Percentiles rank a stretch among this genome's conserved stretches.
These are phyloP conservation scores for Heliconius congener DNA, from an alignment of 1,140 invertebrate species.

Conservation along the genomic window DNA sequence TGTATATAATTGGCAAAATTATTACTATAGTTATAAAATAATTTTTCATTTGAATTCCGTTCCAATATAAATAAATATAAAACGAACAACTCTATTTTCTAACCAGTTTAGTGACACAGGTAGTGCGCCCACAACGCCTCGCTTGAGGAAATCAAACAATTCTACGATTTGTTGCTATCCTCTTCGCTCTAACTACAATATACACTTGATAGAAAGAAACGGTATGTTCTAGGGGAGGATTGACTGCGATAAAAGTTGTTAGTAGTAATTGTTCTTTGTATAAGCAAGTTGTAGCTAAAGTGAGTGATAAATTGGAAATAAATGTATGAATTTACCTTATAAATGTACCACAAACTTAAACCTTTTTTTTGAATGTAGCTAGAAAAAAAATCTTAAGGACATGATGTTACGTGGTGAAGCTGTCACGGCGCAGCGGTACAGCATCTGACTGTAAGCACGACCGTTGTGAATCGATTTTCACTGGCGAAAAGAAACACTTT, in stretches of 20 bases:
- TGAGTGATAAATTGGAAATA: neutral
- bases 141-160: conserved; percentile 47
- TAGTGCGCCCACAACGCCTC: conserved; percentile 35
- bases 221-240: conserved; percentile 15
- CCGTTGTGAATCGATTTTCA: no score
- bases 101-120: conserved; percentile 46
- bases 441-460: no score
- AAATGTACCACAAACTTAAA: neutral
- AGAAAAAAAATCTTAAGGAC: no score
- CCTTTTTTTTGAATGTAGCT: neutral
- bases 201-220: neutral
- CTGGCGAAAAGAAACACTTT: no score
- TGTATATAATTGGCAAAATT: no score
- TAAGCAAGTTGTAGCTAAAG: neutral
- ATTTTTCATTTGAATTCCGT: neutral
- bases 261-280: conserved; percentile 19
- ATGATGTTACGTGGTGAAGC: no score
- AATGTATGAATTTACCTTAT: neutral
- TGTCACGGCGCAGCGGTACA: no score
- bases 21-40: neutral
- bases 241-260: conserved; percentile 26
- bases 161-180: conserved; percentile 23
- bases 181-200: conserved; percentile 4
- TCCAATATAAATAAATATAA: neutral
- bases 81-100: conserved; percentile 30